A percentile compares a stretch with the other conserved stretches of the same genome.
phyloP scores from a whole-genome alignment of 2,797 vertebrate species.

The Psittacula derbiana region DNA sequence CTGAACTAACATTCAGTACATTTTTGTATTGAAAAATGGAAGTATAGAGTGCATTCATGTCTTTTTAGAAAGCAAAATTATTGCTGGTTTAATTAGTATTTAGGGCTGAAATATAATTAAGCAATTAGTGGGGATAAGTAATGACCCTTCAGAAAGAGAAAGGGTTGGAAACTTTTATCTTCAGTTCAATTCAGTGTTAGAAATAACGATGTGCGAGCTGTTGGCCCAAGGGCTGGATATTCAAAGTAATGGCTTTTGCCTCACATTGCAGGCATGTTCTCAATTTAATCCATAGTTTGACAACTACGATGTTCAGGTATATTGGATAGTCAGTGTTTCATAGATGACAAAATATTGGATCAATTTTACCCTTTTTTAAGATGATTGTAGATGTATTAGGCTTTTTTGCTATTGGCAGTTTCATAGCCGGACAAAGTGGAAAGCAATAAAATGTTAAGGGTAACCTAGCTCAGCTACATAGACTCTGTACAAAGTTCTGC shows the following conservation, averaged over 20 bases:
- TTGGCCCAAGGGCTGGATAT: neutral
- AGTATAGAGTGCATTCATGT: neutral
- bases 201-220: neutral
- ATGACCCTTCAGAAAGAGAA: neutral
- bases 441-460: neutral
- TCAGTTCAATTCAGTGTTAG: neutral
- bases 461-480: neutral
- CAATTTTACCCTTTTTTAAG: neutral
- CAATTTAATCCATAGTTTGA: neutral
- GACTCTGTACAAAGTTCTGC: neutral
- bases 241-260: neutral
- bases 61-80: conserved; percentile 8
- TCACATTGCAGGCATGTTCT: conserved; percentile 22
- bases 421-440: neutral
- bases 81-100: neutral
- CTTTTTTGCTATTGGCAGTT: neutral
- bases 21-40: neutral
- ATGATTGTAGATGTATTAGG: neutral
- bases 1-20: conserved; percentile 20
- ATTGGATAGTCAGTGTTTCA: neutral
- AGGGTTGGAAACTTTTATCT: neutral
- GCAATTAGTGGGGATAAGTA: neutral
- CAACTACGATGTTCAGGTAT: neutral
- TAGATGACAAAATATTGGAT: neutral
- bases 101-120: neutral